These are phyloP conservation scores for Spialia ferax DNA, from an alignment of 2,888 invertebrate genomes.

Conservation along the genomic window DNA sequence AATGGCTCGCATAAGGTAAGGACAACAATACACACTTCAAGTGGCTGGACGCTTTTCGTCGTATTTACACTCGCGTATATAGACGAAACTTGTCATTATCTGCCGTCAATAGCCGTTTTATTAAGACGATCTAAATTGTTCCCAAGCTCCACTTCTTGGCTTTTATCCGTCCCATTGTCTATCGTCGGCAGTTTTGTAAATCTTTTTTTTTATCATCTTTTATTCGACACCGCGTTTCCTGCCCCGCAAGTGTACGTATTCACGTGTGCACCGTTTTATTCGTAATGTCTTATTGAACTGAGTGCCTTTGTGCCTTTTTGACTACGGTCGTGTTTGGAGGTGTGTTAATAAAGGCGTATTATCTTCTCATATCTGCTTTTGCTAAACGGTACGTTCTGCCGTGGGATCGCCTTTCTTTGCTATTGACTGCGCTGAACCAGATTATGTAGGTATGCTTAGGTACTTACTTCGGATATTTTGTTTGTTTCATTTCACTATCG, in stretches of 20 bases:
- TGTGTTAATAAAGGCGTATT: constrained; percentile 72
- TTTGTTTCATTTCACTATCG: too few relatives aligned
- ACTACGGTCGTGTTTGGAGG: constrained; percentile 73
- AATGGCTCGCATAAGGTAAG: constrained; percentile 3
- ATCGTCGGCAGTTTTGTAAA: constrained; percentile 61
- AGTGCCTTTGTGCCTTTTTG: constrained; percentile 84
- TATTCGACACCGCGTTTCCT: constrained; percentile 85
- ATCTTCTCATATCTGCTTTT: constrained; percentile 62
- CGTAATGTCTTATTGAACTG: constrained; percentile 66
- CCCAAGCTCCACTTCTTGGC: constrained; percentile 62
- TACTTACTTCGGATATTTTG: background rate
- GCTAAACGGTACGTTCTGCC: constrained; percentile 57
- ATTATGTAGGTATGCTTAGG: background rate
- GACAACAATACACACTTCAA: constrained; percentile 23
- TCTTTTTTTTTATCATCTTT: constrained; percentile 58
- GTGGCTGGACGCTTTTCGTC: constrained; percentile 29
- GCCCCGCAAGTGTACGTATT: constrained; percentile 77
- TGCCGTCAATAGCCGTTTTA: constrained; percentile 51
- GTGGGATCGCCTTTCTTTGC: constrained; percentile 62
- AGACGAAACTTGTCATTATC: constrained; percentile 56
- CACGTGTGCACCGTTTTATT: constrained; percentile 63
- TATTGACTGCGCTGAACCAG: constrained; percentile 19
- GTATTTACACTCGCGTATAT: constrained; percentile 34
- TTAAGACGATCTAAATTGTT: constrained; percentile 55
- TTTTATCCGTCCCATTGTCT: constrained; percentile 63